Evolutionary conservation across 1,140 invertebrate species (phyloP), one percentile per base, ranked within the genome.

Genomic region (Venturia canescens): DNA sequence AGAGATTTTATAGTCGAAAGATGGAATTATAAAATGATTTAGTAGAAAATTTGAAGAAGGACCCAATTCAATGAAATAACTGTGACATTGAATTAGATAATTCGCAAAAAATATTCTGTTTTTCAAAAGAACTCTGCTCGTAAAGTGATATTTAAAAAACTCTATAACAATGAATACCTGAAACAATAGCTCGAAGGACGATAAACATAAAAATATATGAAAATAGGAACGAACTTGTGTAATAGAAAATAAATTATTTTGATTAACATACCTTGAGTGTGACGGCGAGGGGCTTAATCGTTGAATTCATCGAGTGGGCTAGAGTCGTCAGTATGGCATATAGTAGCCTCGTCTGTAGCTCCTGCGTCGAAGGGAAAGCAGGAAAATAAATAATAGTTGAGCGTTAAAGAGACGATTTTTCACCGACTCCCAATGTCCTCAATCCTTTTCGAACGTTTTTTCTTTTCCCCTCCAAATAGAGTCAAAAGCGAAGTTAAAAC

Each of bases 251-350:
- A 11, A 11, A 63, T 78, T n/a, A 67, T 66, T 63, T 53, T 31
- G 63, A 82, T 86, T 85, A 86, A 90, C 89, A 89, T 90, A 91
- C 90, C 89, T 90, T 86, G 82, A 85, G 75, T 78, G 63, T 69
- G 13, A 80, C 72, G 70, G 72, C 31, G 74, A 82, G 70, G 84
- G 81, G 72, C 81, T 79, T 85, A 44, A 84, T 81, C 83, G 84
- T 82, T 86, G 82, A 70, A 44, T 74, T 29, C 34, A 82, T 82
- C 57, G 80, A 75, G 70, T 69, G 85, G 86, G 83, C 83, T 90
- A 90, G 88, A 89, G 88, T 85, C 85, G 89, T 92, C 90, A 92
- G 88, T 92, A 92, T 77, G 91, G 91, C 91, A 92, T 91, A 82
- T 91, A 92, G 85, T 89, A 92, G 48, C 90, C 90, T 80, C 91